Evolutionary conservation across 2,888 invertebrate genomes (phyloP), one percentile per base, ranked within the genome.

Genomic region (Phyllotreta cruciferae): DNA sequence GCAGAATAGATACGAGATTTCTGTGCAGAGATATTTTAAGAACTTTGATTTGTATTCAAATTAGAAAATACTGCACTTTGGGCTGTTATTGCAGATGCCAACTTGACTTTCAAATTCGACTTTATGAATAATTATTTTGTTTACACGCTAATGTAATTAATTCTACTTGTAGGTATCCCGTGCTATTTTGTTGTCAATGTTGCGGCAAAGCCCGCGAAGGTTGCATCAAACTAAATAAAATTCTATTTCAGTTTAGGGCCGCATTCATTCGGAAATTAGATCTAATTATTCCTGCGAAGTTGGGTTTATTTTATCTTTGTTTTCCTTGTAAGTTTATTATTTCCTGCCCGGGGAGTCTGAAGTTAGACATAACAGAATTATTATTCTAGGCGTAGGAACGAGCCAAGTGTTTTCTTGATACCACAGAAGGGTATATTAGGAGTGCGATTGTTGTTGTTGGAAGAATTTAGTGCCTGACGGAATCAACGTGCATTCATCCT

Each of bases 251-350:
- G 47, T 60, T 44, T 52, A 47, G 39, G 50, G 52, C 37, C 36
- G 52, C 60, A 60, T 60, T 60, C 60, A 53, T 42, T 42, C 24
- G 60, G 44, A 60, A 60, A 60, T 60, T 35, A 53, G 52, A 60
- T 53, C 52, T 60, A 60, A 60, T 60, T 60, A 60, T 60, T 24
- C 52, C 52, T 14, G 13, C 37, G 44, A 37, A 60, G 52, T 44
- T 53, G 37, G 34, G 60, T 60, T 60, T 60, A 60, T 60, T 60
- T 53, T 60, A 53, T 60, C 60, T 60, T 60, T 60, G 60, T 60
- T 60, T 52, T 60, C 52, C 44, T 60, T 60, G 52, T 60, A 60
- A 60, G 60, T 60, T 60, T 60, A 60, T 60, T 60, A 60, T 60
- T 60, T 60, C 52, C 52, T 52, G 52, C 37, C 60, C 10, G 14